Percentiles rank a stretch among this genome's conserved stretches.
Conservation (phyloP, 2,113 vertebrate species). For the Triplophysa siluroides region DNA sequence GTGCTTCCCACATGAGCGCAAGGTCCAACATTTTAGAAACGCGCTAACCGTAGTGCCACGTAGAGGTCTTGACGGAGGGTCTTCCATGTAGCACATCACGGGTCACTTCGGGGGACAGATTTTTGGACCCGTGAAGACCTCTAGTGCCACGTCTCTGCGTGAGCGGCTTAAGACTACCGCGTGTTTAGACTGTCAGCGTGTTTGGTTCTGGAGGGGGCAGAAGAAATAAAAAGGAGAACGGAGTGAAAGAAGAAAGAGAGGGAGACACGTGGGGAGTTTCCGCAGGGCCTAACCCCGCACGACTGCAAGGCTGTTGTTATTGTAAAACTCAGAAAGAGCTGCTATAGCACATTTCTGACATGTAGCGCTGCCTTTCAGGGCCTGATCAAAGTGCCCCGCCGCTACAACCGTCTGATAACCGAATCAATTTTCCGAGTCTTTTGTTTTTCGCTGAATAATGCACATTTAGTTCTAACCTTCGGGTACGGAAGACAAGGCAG, state of each 20-base stretch:
- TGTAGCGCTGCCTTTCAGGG: conserved; percentile 73
- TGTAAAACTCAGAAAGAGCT: conserved; percentile 80
- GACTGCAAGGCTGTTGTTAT: conserved; percentile 66
- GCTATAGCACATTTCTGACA: conserved; percentile 78
- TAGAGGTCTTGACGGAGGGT: no score
- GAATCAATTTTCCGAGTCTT: conserved; percentile 76
- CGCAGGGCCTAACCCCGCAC: conserved; percentile 62
- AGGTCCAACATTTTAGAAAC: no score
- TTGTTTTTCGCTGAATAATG: conserved; percentile 89
- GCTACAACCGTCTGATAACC: conserved; percentile 72
- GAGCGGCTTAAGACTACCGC: conserved; percentile 38
- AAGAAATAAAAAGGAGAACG: conserved; percentile 38
- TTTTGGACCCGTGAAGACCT: no score
- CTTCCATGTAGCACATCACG: no score
- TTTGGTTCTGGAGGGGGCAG: background rate
- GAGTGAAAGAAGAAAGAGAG: conserved; percentile 2
- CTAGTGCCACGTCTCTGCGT: no score
- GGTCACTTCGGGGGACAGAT: no score
- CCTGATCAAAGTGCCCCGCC: conserved; percentile 77
- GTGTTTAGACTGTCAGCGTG: background rate
- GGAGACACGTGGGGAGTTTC: conserved; percentile 40
- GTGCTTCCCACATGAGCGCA: no score
- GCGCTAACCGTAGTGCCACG: no score
- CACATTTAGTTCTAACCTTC: conserved; percentile 83
- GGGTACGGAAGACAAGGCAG: conserved; percentile 71